Base-by-base conservation (phyloP, 2,113 vertebrate species). In the Myodes glareolus region DNA sequence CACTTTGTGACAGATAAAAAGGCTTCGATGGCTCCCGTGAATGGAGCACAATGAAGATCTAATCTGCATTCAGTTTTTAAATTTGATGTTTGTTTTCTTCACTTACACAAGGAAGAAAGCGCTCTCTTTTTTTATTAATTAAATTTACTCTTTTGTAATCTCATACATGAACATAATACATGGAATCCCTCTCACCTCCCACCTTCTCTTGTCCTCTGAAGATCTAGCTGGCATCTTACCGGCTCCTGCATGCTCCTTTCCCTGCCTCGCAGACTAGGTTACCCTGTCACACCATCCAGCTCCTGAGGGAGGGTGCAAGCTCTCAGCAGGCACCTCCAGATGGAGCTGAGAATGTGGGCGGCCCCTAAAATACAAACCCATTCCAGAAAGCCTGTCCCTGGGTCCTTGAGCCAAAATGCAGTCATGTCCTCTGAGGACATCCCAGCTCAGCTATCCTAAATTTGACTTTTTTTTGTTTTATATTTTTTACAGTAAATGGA, bases 51-150 rank as follows among this genome's bases (percentile, higher is more conserved):
- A 36, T 73, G 58, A 95, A 39, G 75, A 16, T 29, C 90, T 88
- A 29, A 84, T 73, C 50, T 25, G 8, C 68, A 31, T 85, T 95
- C 42, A 76, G 39, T 29, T 96, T 97, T 93, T 65, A 90, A 92
- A 84, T 68, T 1, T 82, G 80, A 91, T 45, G 31, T 45, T 61
- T 52, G 45, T 39, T n/a, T 96, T 88, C 91, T 92, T 50, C 45
- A 50, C 87, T 97, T 70, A 91, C 14, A 73, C 52, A 63, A 93
- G 33, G 25, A 13, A 10, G 88, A 31, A 93, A 89, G 88, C 52
- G 50, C 42, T 67, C 82, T 21, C 81, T 17, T 65, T 82, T 52
- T 33, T 67, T 47, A 65, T 86, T 67, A 86, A 84, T 84, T 84
- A 84, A 84, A 63, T 67, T 47, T 86, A 42, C 5, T 67, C 84